Evolutionary conservation across 2,888 invertebrate species (phyloP).

Genomic region (Teleiodes luculella): DNA sequence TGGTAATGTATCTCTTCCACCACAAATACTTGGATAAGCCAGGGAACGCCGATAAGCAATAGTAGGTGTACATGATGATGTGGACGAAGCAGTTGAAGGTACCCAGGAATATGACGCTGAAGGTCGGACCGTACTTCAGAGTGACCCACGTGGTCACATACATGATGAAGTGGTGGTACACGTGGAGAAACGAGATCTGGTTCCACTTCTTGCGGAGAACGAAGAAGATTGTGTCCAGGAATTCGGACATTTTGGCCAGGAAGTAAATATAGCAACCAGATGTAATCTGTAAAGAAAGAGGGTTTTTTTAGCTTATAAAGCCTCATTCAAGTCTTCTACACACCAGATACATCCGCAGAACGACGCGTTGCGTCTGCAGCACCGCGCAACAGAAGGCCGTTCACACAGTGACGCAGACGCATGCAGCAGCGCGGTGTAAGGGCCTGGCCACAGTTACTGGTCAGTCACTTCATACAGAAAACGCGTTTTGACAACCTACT

Average conservation of each 20-base stretch:
- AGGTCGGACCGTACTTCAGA: slow-evolving; percentile 83
- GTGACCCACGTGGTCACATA: slow-evolving; percentile 85
- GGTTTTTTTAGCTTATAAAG: no score
- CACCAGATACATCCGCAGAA: no score
- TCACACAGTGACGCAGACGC: no score
- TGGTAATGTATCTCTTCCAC: slow-evolving; percentile 91
- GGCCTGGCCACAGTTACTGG: no score
- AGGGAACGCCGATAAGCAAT: slow-evolving; percentile 84
- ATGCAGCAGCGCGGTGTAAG: no score
- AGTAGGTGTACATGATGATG: slow-evolving; percentile 87
- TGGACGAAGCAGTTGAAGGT: slow-evolving; percentile 85
- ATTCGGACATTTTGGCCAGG: slow-evolving; percentile 83
- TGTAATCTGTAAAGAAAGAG: slow-evolving; percentile 38
- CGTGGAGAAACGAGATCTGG: slow-evolving; percentile 90
- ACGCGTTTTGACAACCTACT: no score
- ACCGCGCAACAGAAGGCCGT: no score
- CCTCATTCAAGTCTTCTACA: no score
- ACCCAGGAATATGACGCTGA: slow-evolving; percentile 83
- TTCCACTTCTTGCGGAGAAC: slow-evolving; percentile 86
- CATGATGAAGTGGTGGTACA: slow-evolving; percentile 89
- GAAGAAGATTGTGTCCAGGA: slow-evolving; percentile 89
- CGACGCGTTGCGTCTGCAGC: no score
- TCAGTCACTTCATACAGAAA: no score
- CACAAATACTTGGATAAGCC: slow-evolving; percentile 83
- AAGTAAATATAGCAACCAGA: slow-evolving; percentile 80